Percentiles rank a stretch among this genome's conserved stretches.
Conservation (phyloP, 1,140 invertebrate genomes). For the Charaxes varanes region DNA sequence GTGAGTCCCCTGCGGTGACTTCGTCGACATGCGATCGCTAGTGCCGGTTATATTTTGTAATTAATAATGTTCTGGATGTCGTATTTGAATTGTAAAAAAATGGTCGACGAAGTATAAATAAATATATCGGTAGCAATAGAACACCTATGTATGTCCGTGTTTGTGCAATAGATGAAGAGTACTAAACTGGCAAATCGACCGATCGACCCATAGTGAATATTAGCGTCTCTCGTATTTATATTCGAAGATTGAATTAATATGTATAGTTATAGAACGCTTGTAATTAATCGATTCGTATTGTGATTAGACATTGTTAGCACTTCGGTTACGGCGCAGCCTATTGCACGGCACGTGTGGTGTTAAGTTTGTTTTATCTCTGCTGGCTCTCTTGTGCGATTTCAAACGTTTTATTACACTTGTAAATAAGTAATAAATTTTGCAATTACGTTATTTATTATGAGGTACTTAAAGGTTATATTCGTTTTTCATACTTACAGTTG, state of each 20-base stretch:
- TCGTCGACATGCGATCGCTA: slow-evolving; percentile 60
- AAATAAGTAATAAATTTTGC: slow-evolving; percentile 17
- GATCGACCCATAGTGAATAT: slow-evolving; percentile 22
- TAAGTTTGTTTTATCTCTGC: slow-evolving; percentile 43
- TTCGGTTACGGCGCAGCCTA: slow-evolving; percentile 51
- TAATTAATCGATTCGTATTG: slow-evolving; percentile 59
- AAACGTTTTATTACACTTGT: slow-evolving; percentile 39
- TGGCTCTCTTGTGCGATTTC: slow-evolving; percentile 53
- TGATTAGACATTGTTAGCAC: slow-evolving; percentile 61
- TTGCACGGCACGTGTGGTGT: slow-evolving; percentile 52
- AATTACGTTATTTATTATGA: slow-evolving; percentile 42
- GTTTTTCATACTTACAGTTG: slow-evolving; percentile 36
- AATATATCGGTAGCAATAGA: slow-evolving; percentile 57
- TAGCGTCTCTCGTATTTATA: slow-evolving; percentile 41
- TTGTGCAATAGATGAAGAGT: slow-evolving; percentile 64
- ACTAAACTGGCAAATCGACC: slow-evolving; percentile 36
- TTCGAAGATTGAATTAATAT: slow-evolving; percentile 47
- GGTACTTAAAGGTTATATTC: slow-evolving; percentile 58
- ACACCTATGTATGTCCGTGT: slow-evolving; percentile 49
- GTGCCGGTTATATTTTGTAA: slow-evolving; percentile 68
- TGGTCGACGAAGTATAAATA: slow-evolving; percentile 55
- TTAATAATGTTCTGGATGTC: slow-evolving; percentile 69
- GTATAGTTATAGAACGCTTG: slow-evolving; percentile 60
- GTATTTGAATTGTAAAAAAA: slow-evolving; percentile 67
- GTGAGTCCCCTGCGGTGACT: slow-evolving; percentile 50